phyloP scores from a whole-genome alignment of 2,888 invertebrate species.

The Sminthurinus aureus region DNA sequence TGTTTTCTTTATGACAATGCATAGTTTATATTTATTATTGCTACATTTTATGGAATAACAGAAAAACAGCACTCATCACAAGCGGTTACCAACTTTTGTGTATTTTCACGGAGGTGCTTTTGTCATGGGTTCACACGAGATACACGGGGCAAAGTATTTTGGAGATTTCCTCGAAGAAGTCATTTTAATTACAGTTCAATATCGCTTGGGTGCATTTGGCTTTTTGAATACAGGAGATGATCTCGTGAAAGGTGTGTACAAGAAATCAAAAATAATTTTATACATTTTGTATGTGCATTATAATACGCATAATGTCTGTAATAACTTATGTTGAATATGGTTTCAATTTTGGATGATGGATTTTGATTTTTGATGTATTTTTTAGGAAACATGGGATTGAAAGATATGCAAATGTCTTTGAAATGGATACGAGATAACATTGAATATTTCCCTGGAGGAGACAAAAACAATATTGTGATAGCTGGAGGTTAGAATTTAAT shows the following conservation, averaged over 20 bases:
- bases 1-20: not conserved
- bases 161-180: not conserved
- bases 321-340: not conserved
- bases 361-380: not conserved
- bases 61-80: not conserved
- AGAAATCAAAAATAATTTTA: not conserved
- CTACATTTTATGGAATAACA: no score
- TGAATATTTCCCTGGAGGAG: not conserved
- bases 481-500: not conserved
- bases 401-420: not conserved
- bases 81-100: not conserved
- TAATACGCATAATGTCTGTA: not conserved
- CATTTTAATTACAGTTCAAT: not conserved
- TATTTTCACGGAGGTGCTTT: conserved; percentile 1
- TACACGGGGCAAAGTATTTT: not conserved
- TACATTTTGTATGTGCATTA: not conserved
- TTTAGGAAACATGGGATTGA: not conserved
- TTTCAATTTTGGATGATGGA: not conserved
- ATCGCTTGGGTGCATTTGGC: not conserved
- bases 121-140: not conserved
- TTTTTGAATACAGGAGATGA: not conserved
- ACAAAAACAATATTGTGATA: not conserved
- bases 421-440: not conserved
- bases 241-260: not conserved
- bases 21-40: not conserved